Evolutionary conservation across 2,797 vertebrate genomes (phyloP), one percentile per base, ranked within the genome.

Genomic region (Poeciliopsis infans): DNA sequence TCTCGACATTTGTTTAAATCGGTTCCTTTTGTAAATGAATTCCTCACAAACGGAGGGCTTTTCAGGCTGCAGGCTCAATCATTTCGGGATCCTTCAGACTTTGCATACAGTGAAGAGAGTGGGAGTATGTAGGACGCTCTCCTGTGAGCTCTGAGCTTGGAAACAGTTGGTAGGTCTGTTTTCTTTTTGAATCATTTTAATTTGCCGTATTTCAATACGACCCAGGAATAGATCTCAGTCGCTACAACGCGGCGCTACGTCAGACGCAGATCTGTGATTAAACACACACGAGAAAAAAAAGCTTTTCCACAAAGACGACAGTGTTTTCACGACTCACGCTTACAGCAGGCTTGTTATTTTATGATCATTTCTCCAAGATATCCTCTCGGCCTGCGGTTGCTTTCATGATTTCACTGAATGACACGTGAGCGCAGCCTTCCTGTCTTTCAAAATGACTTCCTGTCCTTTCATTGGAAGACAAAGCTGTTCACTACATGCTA

Each of bases 61-160:
- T 73, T 23, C 41, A 70, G 46, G 59, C 78, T 68, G 76, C 76
- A n/a, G 49, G 68, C 33, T 23, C 43, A 68, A 76, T 76, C 83
- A 78, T 88, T 86, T 88, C 81, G 75, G 53, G 72, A 83, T 79
- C 79, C 45, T 82, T 80, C 33, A 45, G 59, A 53, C 74, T 90
- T 87, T 90, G 81, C 86, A 90, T 89, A 80, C 57, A 90, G 66
- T 41, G 82, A 90, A 84, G 79, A 80, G 83, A 81, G 87, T 86
- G 78, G 84, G 88, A 87, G 83, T 77, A 10, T 1, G 66, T 72
- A 66, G 43, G 64, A 64, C 20, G 13, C 76, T 57, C 33, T 18
- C 74, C 72, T 85, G 0, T 69, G 74, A 51, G 77, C 82, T 86
- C 75, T 74, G 79, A 75, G 64, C 79, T 74, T 81, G 49, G 61